These are phyloP conservation scores for Lophura nycthemera DNA, from an alignment of 2,113 vertebrate species.

Conservation along the genomic window DNA sequence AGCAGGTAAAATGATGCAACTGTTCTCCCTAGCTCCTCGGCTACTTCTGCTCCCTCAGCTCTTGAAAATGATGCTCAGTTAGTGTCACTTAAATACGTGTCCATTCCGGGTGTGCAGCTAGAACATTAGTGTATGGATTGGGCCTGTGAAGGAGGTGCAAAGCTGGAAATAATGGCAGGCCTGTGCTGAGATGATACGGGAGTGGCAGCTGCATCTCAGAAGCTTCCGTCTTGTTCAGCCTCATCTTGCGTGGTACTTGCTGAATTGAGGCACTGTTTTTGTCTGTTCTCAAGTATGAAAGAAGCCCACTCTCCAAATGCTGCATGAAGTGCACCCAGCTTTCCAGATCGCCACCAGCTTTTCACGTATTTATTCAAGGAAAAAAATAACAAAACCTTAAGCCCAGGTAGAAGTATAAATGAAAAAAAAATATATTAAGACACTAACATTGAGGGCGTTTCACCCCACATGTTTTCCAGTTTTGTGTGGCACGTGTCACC, in stretches of 20 bases:
- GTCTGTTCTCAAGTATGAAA: not conserved
- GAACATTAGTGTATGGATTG: not conserved
- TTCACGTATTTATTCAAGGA: not conserved
- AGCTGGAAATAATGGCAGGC: not conserved
- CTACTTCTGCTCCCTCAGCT: not conserved
- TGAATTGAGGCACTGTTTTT: not conserved
- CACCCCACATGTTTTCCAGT: not conserved
- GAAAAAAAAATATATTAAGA: not conserved
- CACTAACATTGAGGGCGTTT: not conserved
- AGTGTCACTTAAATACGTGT: not conserved
- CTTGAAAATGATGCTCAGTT: not conserved
- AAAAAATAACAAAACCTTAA: not conserved
- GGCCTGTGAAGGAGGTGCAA: not conserved
- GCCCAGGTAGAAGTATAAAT: not conserved
- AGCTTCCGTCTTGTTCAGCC: not conserved
- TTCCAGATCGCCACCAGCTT: not conserved
- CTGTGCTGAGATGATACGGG: not conserved
- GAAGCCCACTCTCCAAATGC: not conserved
- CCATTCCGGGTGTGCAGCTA: not conserved
- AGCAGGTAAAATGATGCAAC: not conserved
- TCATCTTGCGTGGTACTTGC: not conserved
- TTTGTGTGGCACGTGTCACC: not conserved
- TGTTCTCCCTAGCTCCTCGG: not conserved
- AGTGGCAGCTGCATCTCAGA: not conserved
- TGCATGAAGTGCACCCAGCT: too few relatives aligned